phyloP scores from a whole-genome alignment of 1,140 invertebrate species.

The Macrosteles quadrilineatus region DNA sequence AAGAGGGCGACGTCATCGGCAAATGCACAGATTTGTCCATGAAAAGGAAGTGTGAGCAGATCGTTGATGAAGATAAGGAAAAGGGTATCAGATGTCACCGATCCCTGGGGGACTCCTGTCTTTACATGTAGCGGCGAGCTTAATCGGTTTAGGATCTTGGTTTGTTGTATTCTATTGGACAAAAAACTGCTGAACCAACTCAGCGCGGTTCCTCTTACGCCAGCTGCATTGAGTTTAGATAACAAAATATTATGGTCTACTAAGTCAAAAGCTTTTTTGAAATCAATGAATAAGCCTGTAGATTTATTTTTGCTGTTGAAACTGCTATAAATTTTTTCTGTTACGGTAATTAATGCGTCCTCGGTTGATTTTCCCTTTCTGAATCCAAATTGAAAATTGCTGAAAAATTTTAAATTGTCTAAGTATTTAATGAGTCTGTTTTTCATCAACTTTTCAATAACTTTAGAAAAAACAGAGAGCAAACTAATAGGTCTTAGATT shows the following conservation, averaged over 20 bases:
- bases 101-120: neutral
- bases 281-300: constrained; percentile 26
- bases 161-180: too few species aligned
- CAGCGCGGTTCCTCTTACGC: constrained; percentile 18
- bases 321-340: constrained; percentile 27
- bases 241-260: constrained; percentile 20
- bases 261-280: constrained; percentile 23
- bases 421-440: constrained; percentile 12
- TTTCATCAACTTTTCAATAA: constrained; percentile 28
- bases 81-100: neutral
- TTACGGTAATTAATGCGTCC: constrained; percentile 11
- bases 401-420: constrained; percentile 28
- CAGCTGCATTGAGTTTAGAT: constrained; percentile 14
- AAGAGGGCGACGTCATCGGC: constrained; percentile 14
- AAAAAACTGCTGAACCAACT: constrained; percentile 28
- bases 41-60: neutral
- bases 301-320: constrained; percentile 19
- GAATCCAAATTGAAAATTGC: constrained; percentile 21
- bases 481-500: constrained; percentile 23
- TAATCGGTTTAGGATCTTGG: too few species aligned
- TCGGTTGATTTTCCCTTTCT: constrained; percentile 30
- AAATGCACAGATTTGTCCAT: neutral
- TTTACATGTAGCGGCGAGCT: neutral
- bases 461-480: constrained; percentile 33
- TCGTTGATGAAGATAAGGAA: constrained; percentile 23